Conservation (phyloP, 2,797 vertebrate genomes). For the Hoplostethus mediterraneus region DNA sequence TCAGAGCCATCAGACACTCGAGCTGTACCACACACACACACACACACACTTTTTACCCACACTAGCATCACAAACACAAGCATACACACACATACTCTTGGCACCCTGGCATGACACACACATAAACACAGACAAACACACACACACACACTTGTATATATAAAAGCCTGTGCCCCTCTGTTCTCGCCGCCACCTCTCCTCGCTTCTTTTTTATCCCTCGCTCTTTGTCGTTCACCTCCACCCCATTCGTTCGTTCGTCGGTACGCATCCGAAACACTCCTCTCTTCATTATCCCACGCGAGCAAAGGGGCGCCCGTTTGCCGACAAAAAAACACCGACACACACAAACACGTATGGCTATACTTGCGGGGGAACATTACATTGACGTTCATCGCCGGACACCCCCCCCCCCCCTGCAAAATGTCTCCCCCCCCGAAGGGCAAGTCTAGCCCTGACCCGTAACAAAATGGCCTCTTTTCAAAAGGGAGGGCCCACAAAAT, state of each 20-base stretch:
- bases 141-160: background rate
- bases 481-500: slow-evolving; percentile 54
- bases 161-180: slow-evolving; percentile 7
- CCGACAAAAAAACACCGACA: slow-evolving; percentile 28
- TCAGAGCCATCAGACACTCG: slow-evolving; percentile 61
- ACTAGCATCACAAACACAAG: slow-evolving; percentile 35
- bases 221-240: slow-evolving; percentile 47
- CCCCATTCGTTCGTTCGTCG: slow-evolving; percentile 38
- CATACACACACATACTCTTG: slow-evolving; percentile 3
- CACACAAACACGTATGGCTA: slow-evolving; percentile 1
- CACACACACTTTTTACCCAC: slow-evolving; percentile 52
- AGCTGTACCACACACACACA: slow-evolving; percentile 64
- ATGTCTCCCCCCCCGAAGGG: background rate
- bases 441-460: slow-evolving; percentile 4
- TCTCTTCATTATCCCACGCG: slow-evolving; percentile 58
- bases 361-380: slow-evolving; percentile 11
- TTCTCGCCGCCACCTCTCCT: slow-evolving; percentile 15
- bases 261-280: slow-evolving; percentile 52
- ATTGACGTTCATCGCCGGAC: background rate
- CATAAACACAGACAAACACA: background rate
- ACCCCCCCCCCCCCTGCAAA: background rate
- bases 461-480: slow-evolving; percentile 52
- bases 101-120: background rate
- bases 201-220: background rate
- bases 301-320: slow-evolving; percentile 16